A percentile compares a stretch with the other conserved stretches of the same genome.
These are phyloP conservation scores for Brachyhypopomus occidentalis DNA, from an alignment of 2,113 vertebrate species.

Conservation along the genomic window DNA sequence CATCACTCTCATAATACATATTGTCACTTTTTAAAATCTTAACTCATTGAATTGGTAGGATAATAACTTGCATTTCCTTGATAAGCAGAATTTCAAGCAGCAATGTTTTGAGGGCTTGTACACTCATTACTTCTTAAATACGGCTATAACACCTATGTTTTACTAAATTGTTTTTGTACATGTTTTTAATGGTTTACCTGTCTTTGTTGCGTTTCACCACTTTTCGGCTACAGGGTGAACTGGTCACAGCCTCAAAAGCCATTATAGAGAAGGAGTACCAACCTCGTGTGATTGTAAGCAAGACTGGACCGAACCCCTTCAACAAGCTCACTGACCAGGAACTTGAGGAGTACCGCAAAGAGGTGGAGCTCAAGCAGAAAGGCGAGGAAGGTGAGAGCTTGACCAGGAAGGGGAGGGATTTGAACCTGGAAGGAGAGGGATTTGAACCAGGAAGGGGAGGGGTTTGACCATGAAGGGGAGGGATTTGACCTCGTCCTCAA, in stretches of 20 bases:
- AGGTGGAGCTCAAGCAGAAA: conserved; percentile 94
- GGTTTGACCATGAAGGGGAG: no score
- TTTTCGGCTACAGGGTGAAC: conserved; percentile 81
- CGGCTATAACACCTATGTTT: no score
- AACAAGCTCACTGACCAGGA: conserved; percentile 90
- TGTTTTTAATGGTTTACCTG: conserved; percentile 24
- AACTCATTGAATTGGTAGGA: no score
- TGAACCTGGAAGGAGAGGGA: no score
- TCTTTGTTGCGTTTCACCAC: conserved; percentile 2
- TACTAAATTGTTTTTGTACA: no score
- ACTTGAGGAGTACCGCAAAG: conserved; percentile 90
- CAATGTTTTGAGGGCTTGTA: not conserved
- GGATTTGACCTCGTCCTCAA: no score
- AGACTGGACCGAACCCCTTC: conserved; percentile 95
- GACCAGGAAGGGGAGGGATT: no score
- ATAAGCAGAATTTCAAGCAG: not conserved
- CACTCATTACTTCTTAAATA: no score
- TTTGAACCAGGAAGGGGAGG: no score
- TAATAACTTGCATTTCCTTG: not conserved
- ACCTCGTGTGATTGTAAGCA: conserved; percentile 90
- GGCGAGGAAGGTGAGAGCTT: conserved; percentile 81
- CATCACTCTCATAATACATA: no score
- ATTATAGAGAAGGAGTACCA: conserved; percentile 99
- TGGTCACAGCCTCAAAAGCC: conserved; percentile 96
- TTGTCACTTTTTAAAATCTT: no score